Conservation (phyloP, 35 echinoderm and acorn worm genomes). For the Lytechinus pictus region DNA sequence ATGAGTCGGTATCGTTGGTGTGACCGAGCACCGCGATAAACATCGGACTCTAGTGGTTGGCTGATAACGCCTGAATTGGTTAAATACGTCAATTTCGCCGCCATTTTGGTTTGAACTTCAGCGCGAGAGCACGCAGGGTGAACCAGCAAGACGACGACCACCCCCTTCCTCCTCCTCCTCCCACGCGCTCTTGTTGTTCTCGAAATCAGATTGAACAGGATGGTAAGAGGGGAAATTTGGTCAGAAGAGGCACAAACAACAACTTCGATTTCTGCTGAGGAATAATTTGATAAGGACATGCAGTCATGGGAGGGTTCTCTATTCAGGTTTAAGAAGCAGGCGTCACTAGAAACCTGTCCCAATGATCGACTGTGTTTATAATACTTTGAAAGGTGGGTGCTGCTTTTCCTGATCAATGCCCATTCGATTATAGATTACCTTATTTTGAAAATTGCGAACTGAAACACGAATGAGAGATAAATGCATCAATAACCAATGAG, state of each 20-base stretch:
- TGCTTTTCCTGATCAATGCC: no score
- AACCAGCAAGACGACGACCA: not conserved
- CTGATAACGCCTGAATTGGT: not conserved
- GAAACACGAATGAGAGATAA: no score
- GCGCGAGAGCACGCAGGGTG: not conserved
- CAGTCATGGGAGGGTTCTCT: not conserved
- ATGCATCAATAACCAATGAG: no score
- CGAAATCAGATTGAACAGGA: not conserved
- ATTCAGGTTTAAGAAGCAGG: not conserved
- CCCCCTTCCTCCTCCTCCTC: not conserved
- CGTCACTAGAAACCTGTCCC: not conserved
- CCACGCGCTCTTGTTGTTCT: not conserved
- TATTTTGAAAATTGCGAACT: no score
- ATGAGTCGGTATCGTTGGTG: no score
- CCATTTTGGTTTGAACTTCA: not conserved
- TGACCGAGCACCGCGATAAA: not conserved
- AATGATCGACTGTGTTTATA: not conserved
- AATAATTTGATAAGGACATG: slow-evolving; percentile 13
- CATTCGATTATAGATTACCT: no score
- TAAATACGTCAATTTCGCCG: slow-evolving; percentile 11
- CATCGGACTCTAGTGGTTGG: not conserved
- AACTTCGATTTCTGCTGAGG: slow-evolving; percentile 8
- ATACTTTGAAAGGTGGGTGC: no score
- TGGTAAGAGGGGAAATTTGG: not conserved
- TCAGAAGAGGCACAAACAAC: not conserved